Evolutionary conservation across 2,797 vertebrate species (phyloP).

Genomic region (Labroides dimidiatus): DNA sequence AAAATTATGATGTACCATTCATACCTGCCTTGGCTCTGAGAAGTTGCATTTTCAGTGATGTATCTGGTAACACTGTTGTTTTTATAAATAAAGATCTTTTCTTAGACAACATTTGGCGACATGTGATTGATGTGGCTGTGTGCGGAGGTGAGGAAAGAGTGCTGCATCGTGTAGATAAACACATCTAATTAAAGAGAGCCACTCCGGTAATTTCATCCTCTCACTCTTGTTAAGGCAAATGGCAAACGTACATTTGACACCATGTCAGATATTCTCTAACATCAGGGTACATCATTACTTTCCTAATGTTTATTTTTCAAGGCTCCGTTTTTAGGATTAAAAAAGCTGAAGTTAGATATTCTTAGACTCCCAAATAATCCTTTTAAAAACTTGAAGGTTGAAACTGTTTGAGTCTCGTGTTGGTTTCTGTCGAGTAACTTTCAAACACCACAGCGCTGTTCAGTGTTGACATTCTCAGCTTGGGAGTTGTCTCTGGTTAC

Average conservation of each 20-base stretch:
- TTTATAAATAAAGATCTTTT: conserved; percentile 88
- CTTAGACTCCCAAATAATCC: neutral
- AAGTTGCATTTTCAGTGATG: conserved; percentile 85
- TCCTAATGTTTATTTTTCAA: neutral
- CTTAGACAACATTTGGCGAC: conserved; percentile 67
- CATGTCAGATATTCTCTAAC: conserved; percentile 31
- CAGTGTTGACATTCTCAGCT: conserved; percentile 42
- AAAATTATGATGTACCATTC: conserved; percentile 80
- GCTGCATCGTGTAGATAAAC: conserved; percentile 46
- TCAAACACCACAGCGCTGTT: conserved; percentile 4
- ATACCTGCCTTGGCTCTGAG: conserved; percentile 86
- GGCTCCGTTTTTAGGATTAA: neutral
- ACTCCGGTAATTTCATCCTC: conserved; percentile 48
- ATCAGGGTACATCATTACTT: neutral
- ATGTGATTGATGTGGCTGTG: conserved; percentile 47
- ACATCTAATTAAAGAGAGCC: conserved; percentile 63
- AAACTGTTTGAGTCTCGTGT: neutral
- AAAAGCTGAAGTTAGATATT: neutral
- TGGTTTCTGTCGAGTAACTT: conserved; percentile 3
- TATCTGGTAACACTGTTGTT: conserved; percentile 86
- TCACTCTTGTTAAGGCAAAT: conserved; percentile 29
- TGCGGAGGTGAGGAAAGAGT: conserved; percentile 16
- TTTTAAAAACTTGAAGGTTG: neutral
- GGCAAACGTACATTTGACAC: conserved; percentile 32
- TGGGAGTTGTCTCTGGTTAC: conserved; percentile 39